Conservation (phyloP, 2,888 invertebrate genomes). For the Lasioglossum vierecki region DNA sequence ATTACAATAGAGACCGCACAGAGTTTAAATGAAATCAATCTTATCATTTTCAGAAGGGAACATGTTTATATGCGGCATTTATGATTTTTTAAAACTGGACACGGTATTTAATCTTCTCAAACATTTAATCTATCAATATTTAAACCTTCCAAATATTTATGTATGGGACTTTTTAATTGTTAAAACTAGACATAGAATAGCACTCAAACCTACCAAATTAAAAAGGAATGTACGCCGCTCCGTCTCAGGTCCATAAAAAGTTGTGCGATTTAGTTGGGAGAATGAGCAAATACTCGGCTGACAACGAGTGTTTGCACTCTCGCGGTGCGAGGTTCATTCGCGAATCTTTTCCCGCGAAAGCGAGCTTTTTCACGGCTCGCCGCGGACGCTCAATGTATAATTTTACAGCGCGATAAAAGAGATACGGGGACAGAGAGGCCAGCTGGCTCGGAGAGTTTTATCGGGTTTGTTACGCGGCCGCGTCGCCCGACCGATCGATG, state of each 20-base stretch:
- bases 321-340: not conserved
- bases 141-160: too few species aligned
- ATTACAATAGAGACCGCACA: too few species aligned
- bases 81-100: not conserved
- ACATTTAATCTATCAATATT: too few species aligned
- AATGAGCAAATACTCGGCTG: not conserved
- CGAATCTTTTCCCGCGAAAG: not conserved
- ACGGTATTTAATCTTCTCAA: too few species aligned
- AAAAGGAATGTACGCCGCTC: not conserved
- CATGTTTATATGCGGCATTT: not conserved
- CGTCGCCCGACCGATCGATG: not conserved
- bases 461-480: not conserved
- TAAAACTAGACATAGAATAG: too few species aligned
- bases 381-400: slow-evolving; percentile 10
- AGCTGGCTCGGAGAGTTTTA: slow-evolving; percentile 15
- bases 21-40: too few species aligned
- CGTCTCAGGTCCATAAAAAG: not conserved
- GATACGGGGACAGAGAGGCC: not conserved
- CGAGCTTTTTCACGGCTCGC: not conserved
- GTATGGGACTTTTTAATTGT: too few species aligned
- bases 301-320: not conserved
- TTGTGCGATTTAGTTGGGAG: not conserved
- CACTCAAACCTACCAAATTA: too few species aligned
- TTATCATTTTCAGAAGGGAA: too few species aligned
- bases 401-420: slow-evolving; percentile 29